A percentile compares a stretch with the other conserved stretches of the same genome.
Conservation (phyloP, 2,888 invertebrate species). For the Aethes cnicana region DNA sequence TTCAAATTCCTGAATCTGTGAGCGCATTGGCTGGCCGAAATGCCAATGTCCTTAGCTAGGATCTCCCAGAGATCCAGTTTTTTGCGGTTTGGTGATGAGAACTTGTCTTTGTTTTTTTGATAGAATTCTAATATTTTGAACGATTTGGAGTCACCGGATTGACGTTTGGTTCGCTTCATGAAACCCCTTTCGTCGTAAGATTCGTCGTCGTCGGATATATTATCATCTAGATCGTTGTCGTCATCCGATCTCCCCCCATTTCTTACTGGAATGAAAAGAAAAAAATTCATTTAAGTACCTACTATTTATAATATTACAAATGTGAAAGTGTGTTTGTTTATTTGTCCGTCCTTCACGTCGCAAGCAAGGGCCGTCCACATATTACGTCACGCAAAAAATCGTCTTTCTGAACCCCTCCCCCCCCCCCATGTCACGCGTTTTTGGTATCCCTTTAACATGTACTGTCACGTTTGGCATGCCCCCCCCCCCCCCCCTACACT, state of each 20-base stretch:
- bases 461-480: no score
- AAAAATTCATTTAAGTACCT: no score
- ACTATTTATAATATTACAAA: no score
- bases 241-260: constrained; percentile 46
- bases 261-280: no score
- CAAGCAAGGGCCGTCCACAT: no score
- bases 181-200: constrained; percentile 53
- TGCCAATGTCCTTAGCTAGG: constrained; percentile 56
- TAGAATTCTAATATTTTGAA: constrained; percentile 70
- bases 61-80: constrained; percentile 60
- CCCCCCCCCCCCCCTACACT: no score
- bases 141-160: constrained; percentile 55
- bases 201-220: constrained; percentile 52
- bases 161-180: constrained; percentile 46
- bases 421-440: no score
- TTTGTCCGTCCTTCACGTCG: no score
- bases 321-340: no score
- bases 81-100: constrained; percentile 53
- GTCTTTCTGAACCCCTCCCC: no score
- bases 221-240: constrained; percentile 39
- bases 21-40: constrained; percentile 62
- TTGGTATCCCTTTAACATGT: no score
- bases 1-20: constrained; percentile 67
- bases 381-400: no score
- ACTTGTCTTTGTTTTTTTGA: constrained; percentile 67